phyloP scores from a whole-genome alignment of 1,140 invertebrate species.

The Aricia agestis region DNA sequence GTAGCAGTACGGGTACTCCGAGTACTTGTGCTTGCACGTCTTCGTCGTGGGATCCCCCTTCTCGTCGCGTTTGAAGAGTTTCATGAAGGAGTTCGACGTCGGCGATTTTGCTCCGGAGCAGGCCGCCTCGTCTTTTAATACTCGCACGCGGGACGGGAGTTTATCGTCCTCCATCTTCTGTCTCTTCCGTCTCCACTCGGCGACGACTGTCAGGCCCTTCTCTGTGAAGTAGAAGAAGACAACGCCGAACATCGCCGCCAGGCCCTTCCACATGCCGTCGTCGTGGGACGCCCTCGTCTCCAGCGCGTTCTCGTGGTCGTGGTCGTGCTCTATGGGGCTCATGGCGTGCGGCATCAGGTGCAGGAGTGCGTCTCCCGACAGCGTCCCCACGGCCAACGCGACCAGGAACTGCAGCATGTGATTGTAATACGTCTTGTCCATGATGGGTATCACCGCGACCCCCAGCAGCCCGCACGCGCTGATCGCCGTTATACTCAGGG shows the following conservation, averaged over 20 bases:
- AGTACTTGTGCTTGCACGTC: conserved; percentile 90
- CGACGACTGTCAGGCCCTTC: conserved; percentile 86
- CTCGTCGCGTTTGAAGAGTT: conserved; percentile 65
- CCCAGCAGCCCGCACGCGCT: conserved; percentile 90
- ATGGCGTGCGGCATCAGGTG: conserved; percentile 94
- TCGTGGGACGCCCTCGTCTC: conserved; percentile 72
- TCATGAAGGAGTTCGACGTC: conserved; percentile 59
- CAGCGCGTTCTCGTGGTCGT: conserved; percentile 38
- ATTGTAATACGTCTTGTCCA: conserved; percentile 93
- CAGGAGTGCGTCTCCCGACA: conserved; percentile 93
- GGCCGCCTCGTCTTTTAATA: conserved; percentile 79
- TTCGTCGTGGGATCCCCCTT: conserved; percentile 78
- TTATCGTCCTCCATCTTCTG: conserved; percentile 78
- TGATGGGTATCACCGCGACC: conserved; percentile 90
- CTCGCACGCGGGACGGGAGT: conserved; percentile 79
- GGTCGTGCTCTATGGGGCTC: conserved; percentile 73
- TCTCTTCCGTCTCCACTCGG: conserved; percentile 84
- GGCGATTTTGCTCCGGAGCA: conserved; percentile 75
- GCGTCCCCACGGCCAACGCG: conserved; percentile 92
- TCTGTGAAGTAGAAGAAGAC: conserved; percentile 93
- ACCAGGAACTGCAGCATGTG: conserved; percentile 94
- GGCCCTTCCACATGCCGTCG: conserved; percentile 87
- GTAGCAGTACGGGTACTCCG: conserved; percentile 89
- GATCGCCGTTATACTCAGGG: conserved; percentile 87
- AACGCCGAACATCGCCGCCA: conserved; percentile 88